phyloP scores from a whole-genome alignment of 2,797 vertebrate genomes.

The Uromys caudimaculatus region DNA sequence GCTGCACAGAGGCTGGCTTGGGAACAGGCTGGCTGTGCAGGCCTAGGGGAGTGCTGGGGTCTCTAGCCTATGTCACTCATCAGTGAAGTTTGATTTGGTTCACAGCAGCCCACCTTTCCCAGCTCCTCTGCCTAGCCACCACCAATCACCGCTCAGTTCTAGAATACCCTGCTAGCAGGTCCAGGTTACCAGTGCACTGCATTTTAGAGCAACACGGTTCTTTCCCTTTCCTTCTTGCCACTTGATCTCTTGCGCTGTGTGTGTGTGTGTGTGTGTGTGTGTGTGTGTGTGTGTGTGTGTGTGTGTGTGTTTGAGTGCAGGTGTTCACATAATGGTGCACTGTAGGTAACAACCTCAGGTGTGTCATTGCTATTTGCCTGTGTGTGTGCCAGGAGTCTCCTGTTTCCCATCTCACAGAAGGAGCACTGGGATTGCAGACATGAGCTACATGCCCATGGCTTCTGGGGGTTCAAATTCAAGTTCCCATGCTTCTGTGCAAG shows the following conservation, averaged over 20 bases:
- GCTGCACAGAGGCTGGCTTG: neutral
- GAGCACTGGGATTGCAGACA: neutral
- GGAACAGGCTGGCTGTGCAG: neutral
- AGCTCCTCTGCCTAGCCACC: too few relatives aligned
- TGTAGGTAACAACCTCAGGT: neutral
- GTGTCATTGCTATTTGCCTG: neutral
- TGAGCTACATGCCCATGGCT: neutral
- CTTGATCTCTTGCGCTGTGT: neutral
- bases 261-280: neutral
- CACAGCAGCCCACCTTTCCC: neutral
- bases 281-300: neutral
- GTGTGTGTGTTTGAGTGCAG: neutral
- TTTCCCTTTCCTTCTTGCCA: too few relatives aligned
- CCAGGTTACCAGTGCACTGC: neutral
- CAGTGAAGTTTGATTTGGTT: neutral
- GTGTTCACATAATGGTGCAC: neutral
- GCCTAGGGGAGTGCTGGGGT: neutral
- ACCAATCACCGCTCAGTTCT: neutral
- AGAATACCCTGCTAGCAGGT: neutral
- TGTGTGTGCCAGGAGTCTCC: neutral
- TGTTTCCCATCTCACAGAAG: neutral
- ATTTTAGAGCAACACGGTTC: neutral
- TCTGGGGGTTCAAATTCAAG: neutral
- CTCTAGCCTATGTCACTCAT: neutral
- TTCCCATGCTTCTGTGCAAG: neutral